Evolutionary conservation across 2,888 invertebrate species (phyloP).

Genomic region (Apamea anceps): DNA sequence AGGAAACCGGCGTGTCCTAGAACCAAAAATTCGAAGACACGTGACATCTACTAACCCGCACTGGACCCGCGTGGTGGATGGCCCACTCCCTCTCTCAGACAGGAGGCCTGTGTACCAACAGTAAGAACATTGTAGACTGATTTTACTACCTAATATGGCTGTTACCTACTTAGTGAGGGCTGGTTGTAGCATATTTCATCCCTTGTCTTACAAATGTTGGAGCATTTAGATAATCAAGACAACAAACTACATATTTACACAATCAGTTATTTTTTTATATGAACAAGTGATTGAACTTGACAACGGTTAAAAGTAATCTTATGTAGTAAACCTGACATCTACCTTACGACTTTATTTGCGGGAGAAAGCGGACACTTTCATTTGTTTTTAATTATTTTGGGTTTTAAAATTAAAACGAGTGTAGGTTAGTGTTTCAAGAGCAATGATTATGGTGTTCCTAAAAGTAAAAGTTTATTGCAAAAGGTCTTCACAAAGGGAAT

Average conservation of each 20-base stretch:
- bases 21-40: no score
- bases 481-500: no score
- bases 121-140: no score
- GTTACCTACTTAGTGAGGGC: neutral
- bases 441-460: neutral
- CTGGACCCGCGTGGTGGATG: no score
- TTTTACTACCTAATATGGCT: no score
- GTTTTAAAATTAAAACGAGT: neutral
- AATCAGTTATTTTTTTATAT: neutral
- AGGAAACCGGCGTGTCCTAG: no score
- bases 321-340: constrained; percentile 18
- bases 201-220: neutral
- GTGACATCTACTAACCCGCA: no score
- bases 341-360: constrained; percentile 7
- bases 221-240: neutral
- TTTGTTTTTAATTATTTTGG: constrained; percentile 33
- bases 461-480: neutral
- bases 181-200: neutral
- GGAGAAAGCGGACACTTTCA: constrained; percentile 33
- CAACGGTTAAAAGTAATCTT: neutral
- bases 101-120: no score
- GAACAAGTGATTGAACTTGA: neutral
- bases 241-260: neutral
- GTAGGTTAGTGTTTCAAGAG: neutral
- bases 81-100: no score